Conservation (phyloP, 1,140 invertebrate species). For the Helicorthomorpha holstii region DNA sequence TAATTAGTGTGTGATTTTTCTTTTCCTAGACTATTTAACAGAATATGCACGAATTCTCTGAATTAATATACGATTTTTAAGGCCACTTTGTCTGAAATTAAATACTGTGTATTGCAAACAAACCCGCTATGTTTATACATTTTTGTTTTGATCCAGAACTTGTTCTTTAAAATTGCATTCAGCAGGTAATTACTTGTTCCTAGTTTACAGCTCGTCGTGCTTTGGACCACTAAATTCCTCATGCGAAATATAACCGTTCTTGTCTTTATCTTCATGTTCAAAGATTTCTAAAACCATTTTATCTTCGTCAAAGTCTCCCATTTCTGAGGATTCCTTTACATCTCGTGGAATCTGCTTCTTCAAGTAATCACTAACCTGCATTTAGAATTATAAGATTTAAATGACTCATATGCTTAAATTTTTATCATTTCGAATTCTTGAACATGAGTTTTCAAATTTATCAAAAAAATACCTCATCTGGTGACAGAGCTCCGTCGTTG, state of each 20-base stretch:
- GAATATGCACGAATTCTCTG: too few species aligned
- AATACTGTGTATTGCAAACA: too few species aligned
- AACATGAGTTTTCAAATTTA: background rate
- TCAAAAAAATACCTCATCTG: constrained; percentile 68
- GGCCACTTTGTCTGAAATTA: too few species aligned
- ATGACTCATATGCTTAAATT: background rate
- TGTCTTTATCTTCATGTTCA: constrained; percentile 89
- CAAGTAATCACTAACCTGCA: constrained; percentile 69
- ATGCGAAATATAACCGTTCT: constrained; percentile 86
- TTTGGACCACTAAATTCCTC: constrained; percentile 93
- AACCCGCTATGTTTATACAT: too few species aligned
- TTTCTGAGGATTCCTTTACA: constrained; percentile 36
- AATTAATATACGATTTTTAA: too few species aligned
- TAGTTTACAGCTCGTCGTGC: constrained; percentile 77
- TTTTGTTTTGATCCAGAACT: too few species aligned
- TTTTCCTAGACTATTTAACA: too few species aligned
- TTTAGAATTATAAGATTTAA: constrained; percentile 6
- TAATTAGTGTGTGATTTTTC: too few species aligned
- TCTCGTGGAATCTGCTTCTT: constrained; percentile 75
- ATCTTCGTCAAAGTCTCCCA: constrained; percentile 48
- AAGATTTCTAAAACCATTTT: constrained; percentile 91
- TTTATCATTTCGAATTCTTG: background rate
- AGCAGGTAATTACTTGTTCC: background rate
- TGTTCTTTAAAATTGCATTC: too few species aligned
- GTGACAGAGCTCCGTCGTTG: constrained; percentile 69